Percentiles rank a stretch among this genome's conserved stretches.
Conservation (phyloP, 2,888 invertebrate genomes). For the Acleris holmiana region DNA sequence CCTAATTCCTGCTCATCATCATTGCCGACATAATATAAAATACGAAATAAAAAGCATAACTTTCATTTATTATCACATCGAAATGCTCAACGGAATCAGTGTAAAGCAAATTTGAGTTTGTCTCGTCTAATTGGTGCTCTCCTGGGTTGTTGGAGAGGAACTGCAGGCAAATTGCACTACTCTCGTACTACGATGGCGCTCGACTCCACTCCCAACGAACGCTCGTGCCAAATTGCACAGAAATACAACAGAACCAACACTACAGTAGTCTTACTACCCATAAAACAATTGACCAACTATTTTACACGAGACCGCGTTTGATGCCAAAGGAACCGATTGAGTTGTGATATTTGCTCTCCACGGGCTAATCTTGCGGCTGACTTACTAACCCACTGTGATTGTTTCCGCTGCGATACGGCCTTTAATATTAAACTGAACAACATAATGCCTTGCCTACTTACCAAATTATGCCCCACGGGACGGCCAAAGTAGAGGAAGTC, state of each 20-base stretch:
- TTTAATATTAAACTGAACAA: conserved; percentile 70
- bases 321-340: conserved; percentile 4
- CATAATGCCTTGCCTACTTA: conserved; percentile 55
- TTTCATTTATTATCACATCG: conserved; percentile 60
- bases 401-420: conserved; percentile 42
- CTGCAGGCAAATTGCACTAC: conserved; percentile 73
- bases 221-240: conserved; percentile 66
- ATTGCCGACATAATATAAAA: background rate
- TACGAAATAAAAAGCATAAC: conserved; percentile 44
- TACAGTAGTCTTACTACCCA: conserved; percentile 20
- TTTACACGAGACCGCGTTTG: conserved; percentile 1
- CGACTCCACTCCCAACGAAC: conserved; percentile 43
- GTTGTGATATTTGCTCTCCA: conserved; percentile 1
- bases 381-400: conserved; percentile 10
- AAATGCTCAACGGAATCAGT: conserved; percentile 43
- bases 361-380: conserved; percentile 2
- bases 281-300: conserved; percentile 3
- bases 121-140: conserved; percentile 76
- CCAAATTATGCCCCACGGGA: conserved; percentile 42
- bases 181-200: conserved; percentile 60
- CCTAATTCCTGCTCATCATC: too few relatives aligned
- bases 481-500: conserved; percentile 40
- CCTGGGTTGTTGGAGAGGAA: conserved; percentile 54
- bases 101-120: conserved; percentile 72
- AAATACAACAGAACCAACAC: conserved; percentile 18